Conservation (phyloP, 2,797 vertebrate genomes). For the Tauraco hartlaubi region DNA sequence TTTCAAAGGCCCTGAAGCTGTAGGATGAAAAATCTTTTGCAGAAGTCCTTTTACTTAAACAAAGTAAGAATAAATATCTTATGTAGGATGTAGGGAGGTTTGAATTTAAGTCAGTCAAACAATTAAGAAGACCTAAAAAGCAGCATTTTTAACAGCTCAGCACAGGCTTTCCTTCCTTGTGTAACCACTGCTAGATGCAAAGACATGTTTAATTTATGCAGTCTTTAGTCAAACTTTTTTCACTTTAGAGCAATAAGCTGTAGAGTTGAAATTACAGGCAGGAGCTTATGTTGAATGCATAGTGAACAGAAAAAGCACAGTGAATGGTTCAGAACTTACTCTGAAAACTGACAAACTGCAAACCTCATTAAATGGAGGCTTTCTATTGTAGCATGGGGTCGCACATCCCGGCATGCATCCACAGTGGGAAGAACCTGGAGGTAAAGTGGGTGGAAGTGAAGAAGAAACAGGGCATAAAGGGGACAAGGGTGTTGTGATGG, state of each 20-base stretch:
- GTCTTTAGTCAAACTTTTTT: background rate
- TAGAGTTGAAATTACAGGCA: background rate
- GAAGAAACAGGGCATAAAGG: background rate
- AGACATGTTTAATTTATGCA: slow-evolving; percentile 24
- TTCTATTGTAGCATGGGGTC: background rate
- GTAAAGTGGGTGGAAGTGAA: background rate
- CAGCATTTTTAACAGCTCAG: background rate
- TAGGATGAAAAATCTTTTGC: slow-evolving; percentile 15
- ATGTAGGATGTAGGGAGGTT: background rate
- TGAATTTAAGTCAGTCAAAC: slow-evolving; percentile 25
- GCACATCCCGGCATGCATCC: background rate
- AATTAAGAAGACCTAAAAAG: background rate
- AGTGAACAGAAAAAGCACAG: background rate
- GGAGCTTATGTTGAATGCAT: background rate
- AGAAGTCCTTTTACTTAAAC: slow-evolving; percentile 23
- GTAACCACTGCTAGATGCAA: background rate
- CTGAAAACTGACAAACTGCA: background rate
- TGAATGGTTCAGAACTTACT: background rate
- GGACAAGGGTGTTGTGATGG: background rate
- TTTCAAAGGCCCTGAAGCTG: slow-evolving; percentile 52
- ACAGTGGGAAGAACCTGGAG: background rate
- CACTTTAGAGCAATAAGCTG: background rate
- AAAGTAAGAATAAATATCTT: slow-evolving; percentile 35
- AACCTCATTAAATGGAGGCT: background rate
- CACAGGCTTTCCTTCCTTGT: background rate